Evolutionary conservation across 2,113 vertebrate species (phyloP).

Genomic region (Lepus europaeus): DNA sequence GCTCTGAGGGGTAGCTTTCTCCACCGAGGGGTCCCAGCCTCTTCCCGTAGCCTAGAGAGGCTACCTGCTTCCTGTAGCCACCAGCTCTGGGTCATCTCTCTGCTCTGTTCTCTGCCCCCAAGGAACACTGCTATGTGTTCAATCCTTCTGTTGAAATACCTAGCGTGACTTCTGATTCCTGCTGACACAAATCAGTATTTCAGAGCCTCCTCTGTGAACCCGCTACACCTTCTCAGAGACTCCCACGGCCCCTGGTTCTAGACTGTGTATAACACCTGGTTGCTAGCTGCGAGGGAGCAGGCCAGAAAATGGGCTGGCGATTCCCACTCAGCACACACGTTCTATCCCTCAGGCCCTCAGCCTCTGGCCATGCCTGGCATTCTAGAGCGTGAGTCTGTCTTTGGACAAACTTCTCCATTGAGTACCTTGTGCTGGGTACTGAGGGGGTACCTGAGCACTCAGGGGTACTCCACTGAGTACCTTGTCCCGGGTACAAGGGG

Average conservation of each 20-base stretch:
- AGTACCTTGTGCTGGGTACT: not conserved
- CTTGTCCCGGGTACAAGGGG: not conserved
- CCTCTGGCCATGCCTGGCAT: not conserved
- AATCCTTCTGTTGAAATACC: not conserved
- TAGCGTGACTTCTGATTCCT: not conserved
- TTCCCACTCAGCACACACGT: not conserved
- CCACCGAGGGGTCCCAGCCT: not conserved
- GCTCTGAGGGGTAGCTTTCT: not conserved
- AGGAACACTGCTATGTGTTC: not conserved
- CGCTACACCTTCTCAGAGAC: not conserved
- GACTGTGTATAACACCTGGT: not conserved
- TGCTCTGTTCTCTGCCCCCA: not conserved
- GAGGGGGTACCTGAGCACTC: no score
- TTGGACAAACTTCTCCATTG: not conserved
- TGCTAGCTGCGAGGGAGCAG: not conserved
- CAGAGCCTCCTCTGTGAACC: not conserved
- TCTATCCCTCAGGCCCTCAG: not conserved
- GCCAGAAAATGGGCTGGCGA: not conserved
- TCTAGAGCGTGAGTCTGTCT: not conserved
- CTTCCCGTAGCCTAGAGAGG: not conserved
- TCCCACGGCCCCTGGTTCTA: not conserved
- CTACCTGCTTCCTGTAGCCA: not conserved
- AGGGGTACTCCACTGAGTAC: not conserved
- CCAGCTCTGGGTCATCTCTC: no score
- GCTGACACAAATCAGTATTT: not conserved